These are phyloP conservation scores for Eolophus roseicapilla DNA, from an alignment of 2,113 vertebrate genomes.

Conservation along the genomic window DNA sequence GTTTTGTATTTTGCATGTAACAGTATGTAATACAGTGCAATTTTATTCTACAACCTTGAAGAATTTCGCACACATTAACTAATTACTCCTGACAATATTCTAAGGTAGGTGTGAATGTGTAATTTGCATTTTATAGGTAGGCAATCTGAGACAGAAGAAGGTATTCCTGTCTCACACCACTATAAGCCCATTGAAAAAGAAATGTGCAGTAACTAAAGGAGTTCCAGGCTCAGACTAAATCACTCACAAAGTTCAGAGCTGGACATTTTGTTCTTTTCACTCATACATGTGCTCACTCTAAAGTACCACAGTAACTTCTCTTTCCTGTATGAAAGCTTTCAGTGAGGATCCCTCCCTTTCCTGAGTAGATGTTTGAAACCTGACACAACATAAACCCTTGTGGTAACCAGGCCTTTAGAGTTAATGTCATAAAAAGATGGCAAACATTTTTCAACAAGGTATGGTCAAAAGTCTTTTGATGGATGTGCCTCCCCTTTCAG, in stretches of 20 bases:
- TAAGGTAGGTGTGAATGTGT: neutral
- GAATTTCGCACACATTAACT: neutral
- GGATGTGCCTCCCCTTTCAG: neutral
- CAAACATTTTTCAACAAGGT: neutral
- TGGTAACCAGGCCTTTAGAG: neutral
- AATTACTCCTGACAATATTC: slow-evolving; percentile 17
- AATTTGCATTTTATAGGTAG: slow-evolving; percentile 1
- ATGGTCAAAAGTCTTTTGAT: neutral
- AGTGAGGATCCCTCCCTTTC: neutral
- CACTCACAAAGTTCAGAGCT: neutral
- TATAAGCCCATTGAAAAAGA: neutral
- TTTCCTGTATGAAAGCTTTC: neutral
- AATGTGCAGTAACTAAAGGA: neutral
- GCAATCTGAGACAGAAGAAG: neutral
- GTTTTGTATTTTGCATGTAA: neutral
- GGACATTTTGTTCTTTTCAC: neutral
- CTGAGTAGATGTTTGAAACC: neutral
- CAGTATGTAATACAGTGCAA: neutral
- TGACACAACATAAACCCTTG: neutral
- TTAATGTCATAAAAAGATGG: neutral
- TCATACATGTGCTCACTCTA: neutral
- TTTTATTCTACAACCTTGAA: neutral
- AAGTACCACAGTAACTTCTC: neutral
- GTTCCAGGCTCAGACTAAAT: neutral
- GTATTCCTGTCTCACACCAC: neutral